A percentile compares a stretch with the other conserved stretches of the same genome.
These are phyloP conservation scores for Trissolcus japonicus DNA, from an alignment of 2,888 invertebrate genomes.

Conservation along the genomic window DNA sequence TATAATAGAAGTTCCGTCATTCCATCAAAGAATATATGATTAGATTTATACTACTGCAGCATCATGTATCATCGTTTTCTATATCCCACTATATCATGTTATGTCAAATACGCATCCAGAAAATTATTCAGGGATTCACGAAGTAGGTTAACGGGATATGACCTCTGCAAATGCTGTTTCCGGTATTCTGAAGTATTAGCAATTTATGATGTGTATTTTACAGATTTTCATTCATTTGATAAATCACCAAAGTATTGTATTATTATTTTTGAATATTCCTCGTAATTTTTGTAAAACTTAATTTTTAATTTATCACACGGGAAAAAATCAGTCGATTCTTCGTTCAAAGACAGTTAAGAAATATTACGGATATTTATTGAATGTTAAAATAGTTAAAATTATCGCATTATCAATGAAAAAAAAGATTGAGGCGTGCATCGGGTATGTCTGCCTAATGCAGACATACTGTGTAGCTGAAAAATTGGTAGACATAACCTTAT, in stretches of 20 bases:
- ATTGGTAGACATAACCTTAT: no score
- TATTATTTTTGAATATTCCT: not conserved
- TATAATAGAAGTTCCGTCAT: not conserved
- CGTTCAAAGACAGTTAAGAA: no score
- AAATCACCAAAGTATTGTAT: not conserved
- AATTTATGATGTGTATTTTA: not conserved
- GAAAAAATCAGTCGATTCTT: no score
- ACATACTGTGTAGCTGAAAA: no score
- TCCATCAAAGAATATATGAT: not conserved
- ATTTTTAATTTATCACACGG: no score
- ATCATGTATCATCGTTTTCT: not conserved
- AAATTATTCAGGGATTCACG: conserved; percentile 9
- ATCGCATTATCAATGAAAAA: no score
- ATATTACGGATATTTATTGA: no score
- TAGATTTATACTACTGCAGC: not conserved
- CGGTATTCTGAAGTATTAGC: conserved; percentile 9
- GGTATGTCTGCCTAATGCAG: no score
- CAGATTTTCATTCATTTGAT: not conserved
- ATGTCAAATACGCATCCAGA: conserved; percentile 9
- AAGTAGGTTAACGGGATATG: conserved; percentile 18
- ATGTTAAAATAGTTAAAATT: no score
- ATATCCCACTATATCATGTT: conserved; percentile 1
- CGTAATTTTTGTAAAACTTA: not conserved
- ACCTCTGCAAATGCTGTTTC: conserved; percentile 6
- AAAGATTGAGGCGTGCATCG: no score